Percentiles rank a stretch among this genome's conserved stretches.
Evolutionary conservation across 1,140 invertebrate species (phyloP).

Genomic region (Solenopsis fugax): DNA sequence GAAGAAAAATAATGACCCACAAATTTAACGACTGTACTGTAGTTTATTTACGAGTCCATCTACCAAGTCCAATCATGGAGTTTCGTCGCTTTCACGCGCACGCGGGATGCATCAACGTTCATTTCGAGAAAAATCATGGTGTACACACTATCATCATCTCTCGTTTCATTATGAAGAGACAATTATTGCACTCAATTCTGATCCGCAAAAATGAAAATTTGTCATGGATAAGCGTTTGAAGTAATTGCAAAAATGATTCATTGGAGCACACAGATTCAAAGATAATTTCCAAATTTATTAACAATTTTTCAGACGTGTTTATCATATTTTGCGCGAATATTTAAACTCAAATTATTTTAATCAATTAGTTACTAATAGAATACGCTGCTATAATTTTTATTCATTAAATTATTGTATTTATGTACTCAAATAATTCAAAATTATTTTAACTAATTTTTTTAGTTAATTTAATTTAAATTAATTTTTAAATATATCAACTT

Average conservation of each 20-base stretch:
- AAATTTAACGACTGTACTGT: conserved; percentile 45
- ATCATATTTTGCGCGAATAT: neutral
- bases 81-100: conserved; percentile 26
- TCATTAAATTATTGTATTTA: neutral
- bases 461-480: too few species aligned
- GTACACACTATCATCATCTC: neutral
- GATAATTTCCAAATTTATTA: neutral
- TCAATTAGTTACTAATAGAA: neutral
- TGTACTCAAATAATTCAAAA: neutral
- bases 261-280: neutral
- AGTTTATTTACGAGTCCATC: conserved; percentile 53
- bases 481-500: neutral
- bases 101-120: too few species aligned
- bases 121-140: conserved; percentile 21
- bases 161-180: neutral
- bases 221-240: neutral
- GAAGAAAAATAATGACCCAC: conserved; percentile 49
- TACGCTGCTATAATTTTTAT: neutral
- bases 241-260: conserved; percentile 9
- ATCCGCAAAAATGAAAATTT: conserved; percentile 5
- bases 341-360: conserved; percentile 29
- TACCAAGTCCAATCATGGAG: conserved; percentile 18
- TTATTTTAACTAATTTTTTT: too few species aligned
- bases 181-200: neutral
- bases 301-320: neutral